Conservation (phyloP, 2,888 invertebrate genomes). For the Phorcus lineatus region DNA sequence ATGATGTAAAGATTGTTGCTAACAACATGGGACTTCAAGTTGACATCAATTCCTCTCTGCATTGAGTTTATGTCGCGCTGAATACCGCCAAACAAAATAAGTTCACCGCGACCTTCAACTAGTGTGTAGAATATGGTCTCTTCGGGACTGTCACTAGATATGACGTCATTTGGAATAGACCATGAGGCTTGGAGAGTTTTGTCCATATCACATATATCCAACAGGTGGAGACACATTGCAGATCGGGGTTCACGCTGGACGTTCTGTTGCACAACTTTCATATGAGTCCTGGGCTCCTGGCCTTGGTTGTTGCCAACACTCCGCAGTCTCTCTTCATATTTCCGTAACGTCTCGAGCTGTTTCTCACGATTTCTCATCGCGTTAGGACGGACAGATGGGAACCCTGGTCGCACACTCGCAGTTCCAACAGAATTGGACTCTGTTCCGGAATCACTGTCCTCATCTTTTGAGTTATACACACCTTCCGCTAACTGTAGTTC, state of each 20-base stretch:
- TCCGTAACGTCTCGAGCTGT: slow-evolving; percentile 81
- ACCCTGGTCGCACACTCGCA: slow-evolving; percentile 44
- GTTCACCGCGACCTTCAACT: slow-evolving; percentile 91
- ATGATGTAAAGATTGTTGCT: slow-evolving; percentile 56
- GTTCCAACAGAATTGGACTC: slow-evolving; percentile 31
- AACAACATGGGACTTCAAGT: slow-evolving; percentile 50
- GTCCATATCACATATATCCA: slow-evolving; percentile 83
- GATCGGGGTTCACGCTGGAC: slow-evolving; percentile 73
- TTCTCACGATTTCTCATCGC: slow-evolving; percentile 79
- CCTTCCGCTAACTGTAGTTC: slow-evolving; percentile 21
- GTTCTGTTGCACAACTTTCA: not conserved
- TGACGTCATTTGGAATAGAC: slow-evolving; percentile 64
- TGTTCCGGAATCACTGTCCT: slow-evolving; percentile 23
- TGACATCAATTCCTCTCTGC: slow-evolving; percentile 60
- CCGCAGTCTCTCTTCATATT: slow-evolving; percentile 80
- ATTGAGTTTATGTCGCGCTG: slow-evolving; percentile 74
- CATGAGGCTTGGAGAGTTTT: slow-evolving; percentile 77
- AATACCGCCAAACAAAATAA: slow-evolving; percentile 97
- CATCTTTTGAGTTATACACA: not conserved
- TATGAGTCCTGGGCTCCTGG: slow-evolving; percentile 20
- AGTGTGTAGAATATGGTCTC: slow-evolving; percentile 93
- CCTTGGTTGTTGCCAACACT: slow-evolving; percentile 25
- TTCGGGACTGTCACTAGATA: slow-evolving; percentile 80
- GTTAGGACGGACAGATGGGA: slow-evolving; percentile 75
- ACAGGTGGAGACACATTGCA: slow-evolving; percentile 87